Percentiles rank a stretch among this genome's conserved stretches.
These are phyloP conservation scores for Hylaeus anthracinus DNA, from an alignment of 1,140 invertebrate genomes.

Conservation along the genomic window DNA sequence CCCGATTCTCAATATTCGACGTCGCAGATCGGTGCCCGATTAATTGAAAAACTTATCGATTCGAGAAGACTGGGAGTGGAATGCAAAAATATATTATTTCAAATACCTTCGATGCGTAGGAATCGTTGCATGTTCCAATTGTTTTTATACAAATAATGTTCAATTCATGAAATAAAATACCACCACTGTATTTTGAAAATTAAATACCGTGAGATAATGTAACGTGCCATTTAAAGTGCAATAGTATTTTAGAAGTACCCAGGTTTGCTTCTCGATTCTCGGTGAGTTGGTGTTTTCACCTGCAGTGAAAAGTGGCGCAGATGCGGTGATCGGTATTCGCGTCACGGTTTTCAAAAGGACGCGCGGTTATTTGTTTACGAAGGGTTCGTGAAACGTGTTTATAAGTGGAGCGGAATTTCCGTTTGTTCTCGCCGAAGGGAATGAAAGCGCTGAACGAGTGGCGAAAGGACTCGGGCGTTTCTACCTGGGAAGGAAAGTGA, in stretches of 20 bases:
- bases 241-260: no score
- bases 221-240: no score
- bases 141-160: no score
- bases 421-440: constrained; percentile 69
- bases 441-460: constrained; percentile 44
- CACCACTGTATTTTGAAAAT: no score
- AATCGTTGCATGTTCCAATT: no score
- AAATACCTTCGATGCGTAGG: no score
- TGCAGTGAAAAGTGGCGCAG: constrained; percentile 33
- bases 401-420: constrained; percentile 67
- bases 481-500: constrained; percentile 54
- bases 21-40: constrained; percentile 32
- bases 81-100: no score
- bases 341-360: constrained; percentile 12
- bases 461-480: constrained; percentile 50
- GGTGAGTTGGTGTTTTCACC: neutral
- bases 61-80: neutral
- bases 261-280: no score
- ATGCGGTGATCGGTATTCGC: constrained; percentile 65
- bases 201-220: no score
- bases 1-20: constrained; percentile 19
- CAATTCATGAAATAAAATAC: no score
- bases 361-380: constrained; percentile 67
- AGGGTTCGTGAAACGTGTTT: constrained; percentile 69
- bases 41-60: constrained; percentile 34